Evolutionary conservation across 2,797 vertebrate genomes (phyloP).

Genomic region (Psittacula echo): DNA sequence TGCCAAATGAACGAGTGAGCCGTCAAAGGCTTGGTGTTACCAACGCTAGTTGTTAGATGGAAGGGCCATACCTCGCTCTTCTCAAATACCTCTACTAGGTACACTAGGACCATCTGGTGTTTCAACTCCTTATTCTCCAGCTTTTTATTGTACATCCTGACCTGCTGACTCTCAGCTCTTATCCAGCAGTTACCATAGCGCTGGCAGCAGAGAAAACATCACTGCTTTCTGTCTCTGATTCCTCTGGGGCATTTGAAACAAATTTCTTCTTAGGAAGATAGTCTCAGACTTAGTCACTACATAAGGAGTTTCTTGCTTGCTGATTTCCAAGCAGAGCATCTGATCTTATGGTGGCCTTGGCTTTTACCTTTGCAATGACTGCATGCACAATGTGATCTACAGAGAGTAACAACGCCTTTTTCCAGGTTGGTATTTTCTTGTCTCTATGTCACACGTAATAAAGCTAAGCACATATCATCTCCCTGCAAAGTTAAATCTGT

Average conservation of each 20-base stretch:
- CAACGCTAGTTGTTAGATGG: background rate
- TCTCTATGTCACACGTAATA: accelerated
- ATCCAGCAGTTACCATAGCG: background rate
- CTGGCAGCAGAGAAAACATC: background rate
- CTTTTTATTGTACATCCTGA: background rate
- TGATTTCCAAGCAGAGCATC: background rate
- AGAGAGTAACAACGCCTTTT: background rate
- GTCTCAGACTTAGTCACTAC: background rate
- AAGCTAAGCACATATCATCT: background rate
- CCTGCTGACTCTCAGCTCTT: background rate
- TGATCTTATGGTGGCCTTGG: background rate
- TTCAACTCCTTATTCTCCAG: background rate
- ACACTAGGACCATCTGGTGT: background rate
- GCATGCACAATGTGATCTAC: background rate
- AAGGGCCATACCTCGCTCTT: background rate
- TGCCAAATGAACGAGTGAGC: background rate
- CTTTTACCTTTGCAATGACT: background rate
- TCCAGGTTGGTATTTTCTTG: background rate
- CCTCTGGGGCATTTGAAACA: background rate
- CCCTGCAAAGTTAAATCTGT: background rate
- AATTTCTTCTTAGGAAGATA: background rate
- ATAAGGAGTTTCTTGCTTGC: accelerated
- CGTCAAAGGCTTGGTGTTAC: background rate
- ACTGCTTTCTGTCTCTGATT: background rate
- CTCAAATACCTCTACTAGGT: background rate